Base-by-base conservation (phyloP, 2,113 vertebrate genomes). In the Rafetus swinhoei region DNA sequence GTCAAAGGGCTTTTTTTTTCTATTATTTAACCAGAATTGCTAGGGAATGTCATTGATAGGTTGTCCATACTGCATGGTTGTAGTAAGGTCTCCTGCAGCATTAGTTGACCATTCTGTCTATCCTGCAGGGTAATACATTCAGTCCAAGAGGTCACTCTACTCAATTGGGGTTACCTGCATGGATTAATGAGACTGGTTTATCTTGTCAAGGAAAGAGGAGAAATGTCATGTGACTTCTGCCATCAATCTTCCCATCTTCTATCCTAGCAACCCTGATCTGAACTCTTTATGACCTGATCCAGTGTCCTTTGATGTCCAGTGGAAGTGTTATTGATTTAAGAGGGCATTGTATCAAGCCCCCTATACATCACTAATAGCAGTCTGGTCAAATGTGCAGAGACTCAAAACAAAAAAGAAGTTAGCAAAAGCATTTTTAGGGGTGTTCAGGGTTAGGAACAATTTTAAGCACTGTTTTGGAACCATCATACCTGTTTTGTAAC, bases 261-360 rank as follows among this genome's bases (percentile, higher is more conserved):
- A 90, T 95, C 87, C 88, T 76, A 93, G 18, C 93, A 93, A 95
- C 83, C 39, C 79, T 86, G 65, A 54, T 95, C 84, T 84, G 90
- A 93, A 90, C 83, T 90, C 79, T 27, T 72, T 80, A 86, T 84
- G 56, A 90, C 81, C 95, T 96, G 74, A 19, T 86, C 81, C 94
- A 77, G 4, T 50, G 10, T 39, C 21, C 39, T 45, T 90, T 95
- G 94, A 94, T 96, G 96, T 96, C n/a, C 94, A 89, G 39, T 90
- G 90, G 77, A 87, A 93, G 91, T 2, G 0, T 87, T 97, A 24
- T 86, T 88, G 96, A 93, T 97, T 39, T 2, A 92, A 91, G 88
- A 90, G 93, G 92, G 93, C 89, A 77, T 91, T 93, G 89, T 81
- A 94, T 93, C 93, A 96, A n/a, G 89, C 21, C 11, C 11, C 92